Evolutionary conservation across 2,888 invertebrate genomes (phyloP).

Genomic region (Pammene aurita): DNA sequence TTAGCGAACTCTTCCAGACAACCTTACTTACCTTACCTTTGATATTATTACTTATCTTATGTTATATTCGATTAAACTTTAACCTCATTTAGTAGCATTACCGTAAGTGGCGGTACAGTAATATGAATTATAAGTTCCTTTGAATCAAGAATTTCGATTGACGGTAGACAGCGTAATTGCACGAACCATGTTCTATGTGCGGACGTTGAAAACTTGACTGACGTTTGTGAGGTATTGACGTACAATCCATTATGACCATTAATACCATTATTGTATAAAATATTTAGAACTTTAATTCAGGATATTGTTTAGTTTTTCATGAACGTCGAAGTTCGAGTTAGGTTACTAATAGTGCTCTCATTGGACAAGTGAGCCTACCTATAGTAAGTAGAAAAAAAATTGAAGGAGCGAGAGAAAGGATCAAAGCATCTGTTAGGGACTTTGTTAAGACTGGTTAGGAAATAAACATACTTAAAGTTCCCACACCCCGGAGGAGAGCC

Average conservation of each 20-base stretch:
- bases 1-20: no score
- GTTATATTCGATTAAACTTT: conserved; percentile 7
- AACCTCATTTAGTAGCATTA: conserved; percentile 14
- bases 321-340: no score
- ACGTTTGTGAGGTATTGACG: conserved; percentile 16
- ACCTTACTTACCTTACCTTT: no score
- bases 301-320: neutral
- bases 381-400: no score
- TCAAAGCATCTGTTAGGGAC: no score
- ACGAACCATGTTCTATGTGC: neutral
- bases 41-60: no score
- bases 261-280: neutral
- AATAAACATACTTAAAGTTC: no score
- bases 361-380: no score
- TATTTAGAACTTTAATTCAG: neutral
- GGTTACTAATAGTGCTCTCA: no score
- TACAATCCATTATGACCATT: neutral
- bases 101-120: neutral
- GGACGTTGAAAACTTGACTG: conserved; percentile 16
- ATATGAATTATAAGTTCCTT: conserved; percentile 18
- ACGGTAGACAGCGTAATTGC: conserved; percentile 40
- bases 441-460: no score
- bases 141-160: conserved; percentile 29
- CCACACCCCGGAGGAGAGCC: no score
- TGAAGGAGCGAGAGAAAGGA: no score